Evolutionary conservation across 2,113 vertebrate genomes (phyloP).

Genomic region (Ciconia boyciana): DNA sequence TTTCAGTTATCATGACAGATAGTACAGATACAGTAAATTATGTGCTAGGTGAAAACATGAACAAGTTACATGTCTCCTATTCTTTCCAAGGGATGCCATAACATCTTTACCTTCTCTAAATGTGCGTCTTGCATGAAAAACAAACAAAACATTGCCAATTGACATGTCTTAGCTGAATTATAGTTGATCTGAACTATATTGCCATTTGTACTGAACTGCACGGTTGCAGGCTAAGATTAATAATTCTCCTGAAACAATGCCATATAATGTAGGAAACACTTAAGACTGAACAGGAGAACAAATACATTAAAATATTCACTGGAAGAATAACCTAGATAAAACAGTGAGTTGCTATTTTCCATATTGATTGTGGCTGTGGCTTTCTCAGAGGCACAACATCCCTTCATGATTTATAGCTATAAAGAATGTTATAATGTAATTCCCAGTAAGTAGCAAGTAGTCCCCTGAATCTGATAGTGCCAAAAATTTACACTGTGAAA

Average conservation of each 20-base stretch:
- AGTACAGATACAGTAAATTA: not conserved
- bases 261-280: not conserved
- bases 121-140: not conserved
- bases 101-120: not conserved
- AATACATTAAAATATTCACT: not conserved
- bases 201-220: not conserved
- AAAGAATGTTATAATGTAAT: not conserved
- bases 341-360: not conserved
- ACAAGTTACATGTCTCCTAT: not conserved
- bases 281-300: not conserved
- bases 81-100: not conserved
- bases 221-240: not conserved
- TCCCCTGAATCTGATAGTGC: not conserved
- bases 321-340: not conserved
- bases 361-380: not conserved
- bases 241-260: not conserved
- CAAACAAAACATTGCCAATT: not conserved
- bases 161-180: not conserved
- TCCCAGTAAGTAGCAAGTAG: not conserved
- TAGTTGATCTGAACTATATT: not conserved
- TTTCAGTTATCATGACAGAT: not conserved
- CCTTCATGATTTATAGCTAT: not conserved
- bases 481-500: not conserved
- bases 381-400: not conserved
- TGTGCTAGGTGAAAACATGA: not conserved